Evolutionary conservation across 92 coral and sea anemone species (phyloP).

Genomic region (Phenganax stokvisi): DNA sequence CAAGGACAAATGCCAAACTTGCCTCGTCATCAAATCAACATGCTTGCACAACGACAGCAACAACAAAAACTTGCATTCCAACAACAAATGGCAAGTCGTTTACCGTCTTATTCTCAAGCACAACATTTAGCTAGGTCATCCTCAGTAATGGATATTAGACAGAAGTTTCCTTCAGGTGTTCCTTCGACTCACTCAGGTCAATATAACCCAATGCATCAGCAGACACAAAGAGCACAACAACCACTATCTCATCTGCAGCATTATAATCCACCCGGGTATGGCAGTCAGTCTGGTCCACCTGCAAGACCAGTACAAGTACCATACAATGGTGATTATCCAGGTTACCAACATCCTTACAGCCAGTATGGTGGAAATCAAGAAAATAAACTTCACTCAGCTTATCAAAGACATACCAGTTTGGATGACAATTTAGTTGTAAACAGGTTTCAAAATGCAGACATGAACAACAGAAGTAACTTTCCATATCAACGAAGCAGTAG

Average conservation of each 20-base stretch:
- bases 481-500: constrained; percentile 39
- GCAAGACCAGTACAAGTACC: constrained; percentile 26
- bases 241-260: constrained; percentile 39
- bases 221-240: constrained; percentile 15
- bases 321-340: constrained; percentile 28
- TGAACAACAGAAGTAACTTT: constrained; percentile 20
- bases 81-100: constrained; percentile 43
- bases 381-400: constrained; percentile 32
- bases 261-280: constrained; percentile 24
- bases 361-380: constrained; percentile 20
- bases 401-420: constrained; percentile 31
- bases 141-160: constrained; percentile 31
- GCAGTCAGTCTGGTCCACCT: constrained; percentile 18
- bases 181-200: constrained; percentile 17
- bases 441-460: constrained; percentile 31
- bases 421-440: constrained; percentile 30
- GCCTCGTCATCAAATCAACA: constrained; percentile 30
- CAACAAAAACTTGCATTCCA: constrained; percentile 29
- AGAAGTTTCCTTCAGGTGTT: constrained; percentile 21
- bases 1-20: constrained; percentile 19
- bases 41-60: constrained; percentile 28
- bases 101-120: constrained; percentile 30
- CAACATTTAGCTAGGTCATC: constrained; percentile 22
- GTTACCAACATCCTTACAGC: constrained; percentile 23
- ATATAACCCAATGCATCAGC: constrained; percentile 24